Conservation (phyloP, 1,140 invertebrate species). For the Drosophila ironensis region DNA sequence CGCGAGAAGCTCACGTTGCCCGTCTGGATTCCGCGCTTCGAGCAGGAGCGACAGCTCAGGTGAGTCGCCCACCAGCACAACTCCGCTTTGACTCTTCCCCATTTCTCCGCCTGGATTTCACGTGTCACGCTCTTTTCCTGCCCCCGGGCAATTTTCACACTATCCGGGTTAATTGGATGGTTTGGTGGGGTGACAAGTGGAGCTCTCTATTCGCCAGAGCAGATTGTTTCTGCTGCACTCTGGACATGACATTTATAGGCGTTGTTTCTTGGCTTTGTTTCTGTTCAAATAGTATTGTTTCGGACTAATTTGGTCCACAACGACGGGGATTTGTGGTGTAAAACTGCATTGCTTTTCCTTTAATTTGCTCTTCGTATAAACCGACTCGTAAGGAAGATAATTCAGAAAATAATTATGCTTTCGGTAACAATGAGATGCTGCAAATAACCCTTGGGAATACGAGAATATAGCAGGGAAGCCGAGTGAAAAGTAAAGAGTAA, state of each 20-base stretch:
- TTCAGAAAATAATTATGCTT: constrained; percentile 13
- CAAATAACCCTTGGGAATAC: constrained; percentile 25
- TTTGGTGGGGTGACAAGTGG: constrained; percentile 3
- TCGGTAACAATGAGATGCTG: constrained; percentile 16
- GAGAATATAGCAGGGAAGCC: not conserved
- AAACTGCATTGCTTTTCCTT: too few species aligned
- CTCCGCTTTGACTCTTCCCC: constrained; percentile 9
- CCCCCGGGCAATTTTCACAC: constrained; percentile 25
- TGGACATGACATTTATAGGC: constrained; percentile 10
- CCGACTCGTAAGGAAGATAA: not conserved
- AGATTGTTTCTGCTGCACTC: constrained; percentile 1
- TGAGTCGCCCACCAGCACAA: constrained; percentile 38
- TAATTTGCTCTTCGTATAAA: not conserved
- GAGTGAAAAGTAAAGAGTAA: constrained; percentile 4
- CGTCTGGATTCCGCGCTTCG: constrained; percentile 74
- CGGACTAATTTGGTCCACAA: too few species aligned
- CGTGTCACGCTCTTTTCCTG: constrained; percentile 25
- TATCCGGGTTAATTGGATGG: constrained; percentile 33
- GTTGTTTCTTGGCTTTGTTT: not conserved
- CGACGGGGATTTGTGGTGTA: too few species aligned
- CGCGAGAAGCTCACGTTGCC: constrained; percentile 68
- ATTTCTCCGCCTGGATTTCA: constrained; percentile 17
- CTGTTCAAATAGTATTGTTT: not conserved
- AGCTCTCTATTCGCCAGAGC: constrained; percentile 8
- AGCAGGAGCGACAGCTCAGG: constrained; percentile 73